Conservation (phyloP, 2,888 invertebrate genomes). For the Mamestra brassicae region DNA sequence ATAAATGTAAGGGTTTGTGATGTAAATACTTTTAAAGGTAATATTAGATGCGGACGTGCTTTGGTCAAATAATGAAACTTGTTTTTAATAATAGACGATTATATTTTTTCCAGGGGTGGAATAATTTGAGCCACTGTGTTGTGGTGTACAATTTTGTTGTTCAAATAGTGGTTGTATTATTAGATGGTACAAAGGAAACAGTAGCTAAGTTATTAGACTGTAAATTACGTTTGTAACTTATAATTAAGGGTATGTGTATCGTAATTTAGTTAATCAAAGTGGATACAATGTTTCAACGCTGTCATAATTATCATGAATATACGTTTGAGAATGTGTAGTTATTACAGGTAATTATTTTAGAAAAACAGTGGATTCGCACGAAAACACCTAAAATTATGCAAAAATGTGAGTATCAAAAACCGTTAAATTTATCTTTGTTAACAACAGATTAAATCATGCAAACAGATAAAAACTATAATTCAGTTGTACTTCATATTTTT, state of each 20-base stretch:
- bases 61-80: conserved; percentile 64
- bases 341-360: conserved; percentile 23
- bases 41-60: conserved; percentile 65
- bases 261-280: conserved; percentile 57
- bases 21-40: conserved; percentile 67
- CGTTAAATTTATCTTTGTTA: not conserved
- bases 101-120: conserved; percentile 54
- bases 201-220: conserved; percentile 51
- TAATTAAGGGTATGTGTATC: conserved; percentile 50
- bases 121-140: conserved; percentile 58
- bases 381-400: conserved; percentile 1
- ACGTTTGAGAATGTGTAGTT: conserved; percentile 41
- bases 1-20: conserved; percentile 76
- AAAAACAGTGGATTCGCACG: conserved; percentile 21
- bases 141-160: conserved; percentile 56
- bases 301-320: conserved; percentile 47
- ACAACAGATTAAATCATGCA: not conserved
- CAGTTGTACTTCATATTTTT: conserved; percentile 1
- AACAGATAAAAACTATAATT: not conserved
- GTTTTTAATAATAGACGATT: conserved; percentile 59
- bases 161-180: conserved; percentile 52
- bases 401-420: not conserved
- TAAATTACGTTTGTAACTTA: conserved; percentile 44
- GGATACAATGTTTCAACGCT: conserved; percentile 58
- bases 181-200: conserved; percentile 50